phyloP scores from a whole-genome alignment of 2,797 vertebrate species.

The Cryptoblepharus egeriae region DNA sequence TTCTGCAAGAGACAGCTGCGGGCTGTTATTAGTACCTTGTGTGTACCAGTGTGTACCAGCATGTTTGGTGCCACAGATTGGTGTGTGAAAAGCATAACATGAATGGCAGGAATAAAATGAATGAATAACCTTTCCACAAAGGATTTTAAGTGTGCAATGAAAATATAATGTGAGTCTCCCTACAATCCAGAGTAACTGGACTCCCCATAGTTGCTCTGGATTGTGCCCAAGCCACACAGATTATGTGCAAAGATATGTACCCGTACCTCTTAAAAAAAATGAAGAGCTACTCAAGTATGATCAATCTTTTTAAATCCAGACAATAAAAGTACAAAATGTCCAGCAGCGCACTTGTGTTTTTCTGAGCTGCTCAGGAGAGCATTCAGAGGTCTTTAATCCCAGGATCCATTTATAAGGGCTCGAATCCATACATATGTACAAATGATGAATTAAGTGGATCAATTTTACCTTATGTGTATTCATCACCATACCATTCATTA shows the following conservation, averaged over 20 bases:
- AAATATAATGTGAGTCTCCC: not conserved
- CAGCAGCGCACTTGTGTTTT: conserved; percentile 42
- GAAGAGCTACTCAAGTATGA: conserved; percentile 20
- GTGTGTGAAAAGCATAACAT: not conserved
- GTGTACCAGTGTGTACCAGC: too few relatives aligned
- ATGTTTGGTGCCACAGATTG: not conserved
- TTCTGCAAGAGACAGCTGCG: too few relatives aligned
- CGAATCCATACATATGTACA: conserved; percentile 74
- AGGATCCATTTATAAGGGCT: conserved; percentile 70
- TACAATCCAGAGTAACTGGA: too few relatives aligned
- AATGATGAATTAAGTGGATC: conserved; percentile 77
- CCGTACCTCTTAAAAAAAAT: not conserved
- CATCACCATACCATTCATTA: conserved; percentile 76
- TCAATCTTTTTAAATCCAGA: conserved; percentile 52
- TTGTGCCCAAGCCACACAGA: not conserved
- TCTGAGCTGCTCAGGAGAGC: conserved; percentile 38
- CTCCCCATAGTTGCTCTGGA: too few relatives aligned
- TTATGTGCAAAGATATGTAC: not conserved
- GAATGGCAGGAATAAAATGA: too few relatives aligned
- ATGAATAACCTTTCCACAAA: not conserved
- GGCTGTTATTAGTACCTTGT: too few relatives aligned
- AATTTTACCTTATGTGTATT: conserved; percentile 76
- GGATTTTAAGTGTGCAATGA: not conserved
- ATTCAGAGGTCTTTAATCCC: conserved; percentile 66
- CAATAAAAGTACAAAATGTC: conserved; percentile 41